Base-by-base conservation (phyloP, 2,888 invertebrate species). In the Agrenia bidenticulata region DNA sequence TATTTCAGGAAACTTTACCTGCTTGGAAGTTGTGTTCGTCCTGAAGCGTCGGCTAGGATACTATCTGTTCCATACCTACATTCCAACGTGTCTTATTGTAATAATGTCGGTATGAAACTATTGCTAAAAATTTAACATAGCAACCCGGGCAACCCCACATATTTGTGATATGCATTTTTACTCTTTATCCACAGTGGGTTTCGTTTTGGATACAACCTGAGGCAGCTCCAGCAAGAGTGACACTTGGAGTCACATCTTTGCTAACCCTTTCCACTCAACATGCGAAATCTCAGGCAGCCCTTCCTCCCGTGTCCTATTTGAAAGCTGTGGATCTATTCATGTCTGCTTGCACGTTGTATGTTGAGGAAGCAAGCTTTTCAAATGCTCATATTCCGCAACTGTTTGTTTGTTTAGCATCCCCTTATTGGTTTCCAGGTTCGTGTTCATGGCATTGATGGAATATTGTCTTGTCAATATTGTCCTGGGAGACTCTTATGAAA, bases 151-250 rank as follows among this genome's bases (percentile, higher is more conserved):
- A 19, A 45, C n/a, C 45, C n/a, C n/a, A 5, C 23, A 51, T 51
- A 23, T 51, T 23, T 11, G 23, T 23, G 51, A 15, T 21, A 51
- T 23, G 45, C 45, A 45, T 17, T 19, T 19, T 19, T 5, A 15
- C 4, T 15, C 4, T 45, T 45, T 11, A 45, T 5, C 5, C 15
- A 27, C 80, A 91, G 86, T 94, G 94, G 94, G 90, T 94, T 2
- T 93, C 93, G 0, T 94, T 94, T 82, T 94, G 94, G 94, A 93
- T 94, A 77, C 93, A 93, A 79, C 93, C 93, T 0, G 94, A 94
- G 81, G 94, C 94, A 0, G 93, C 93, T 2, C 94, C 94, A 0
- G 94, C 94, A 21, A 84, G 94, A 4, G 94, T 94, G 26, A 94
- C 95, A 0, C 83, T 94, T 0, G 94, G 95, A 19, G 94, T 94